Conservation (phyloP, 2,113 vertebrate genomes). For the Rhynchopsitta pachyrhyncha region DNA sequence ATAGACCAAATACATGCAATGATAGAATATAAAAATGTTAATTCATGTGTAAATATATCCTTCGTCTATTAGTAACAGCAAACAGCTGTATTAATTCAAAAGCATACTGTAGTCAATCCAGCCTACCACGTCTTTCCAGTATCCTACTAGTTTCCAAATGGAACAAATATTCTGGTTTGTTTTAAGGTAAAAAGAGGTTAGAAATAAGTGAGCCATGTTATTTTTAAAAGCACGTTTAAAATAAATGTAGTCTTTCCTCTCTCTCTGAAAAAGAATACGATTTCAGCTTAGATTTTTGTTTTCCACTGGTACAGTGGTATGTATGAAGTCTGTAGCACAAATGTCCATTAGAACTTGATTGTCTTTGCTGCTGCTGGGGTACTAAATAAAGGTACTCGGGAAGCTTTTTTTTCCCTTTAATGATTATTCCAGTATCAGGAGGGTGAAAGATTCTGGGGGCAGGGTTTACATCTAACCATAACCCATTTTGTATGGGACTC, state of each 20-base stretch:
- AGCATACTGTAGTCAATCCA: background rate
- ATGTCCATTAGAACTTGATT: background rate
- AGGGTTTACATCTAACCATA: background rate
- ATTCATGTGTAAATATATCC: background rate
- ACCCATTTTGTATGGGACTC: background rate
- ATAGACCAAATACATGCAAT: background rate
- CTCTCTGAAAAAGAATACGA: background rate
- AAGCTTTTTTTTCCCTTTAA: background rate
- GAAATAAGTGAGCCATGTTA: background rate
- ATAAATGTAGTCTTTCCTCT: background rate
- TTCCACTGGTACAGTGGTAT: background rate
- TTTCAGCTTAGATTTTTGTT: background rate
- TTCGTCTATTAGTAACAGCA: background rate
- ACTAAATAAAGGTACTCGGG: background rate
- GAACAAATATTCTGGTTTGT: background rate
- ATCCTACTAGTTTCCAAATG: background rate
- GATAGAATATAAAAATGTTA: background rate
- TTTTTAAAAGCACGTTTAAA: background rate
- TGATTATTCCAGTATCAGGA: background rate
- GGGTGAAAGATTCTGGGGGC: background rate
- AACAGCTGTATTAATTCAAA: background rate
- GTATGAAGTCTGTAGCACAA: background rate
- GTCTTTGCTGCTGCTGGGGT: background rate
- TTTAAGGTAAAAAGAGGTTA: background rate
- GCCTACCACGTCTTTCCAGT: background rate